Evolutionary conservation across 92 coral and sea anemone species (phyloP), one percentile per base, ranked within the genome.

Genomic region (Chrysogorgia sp.): DNA sequence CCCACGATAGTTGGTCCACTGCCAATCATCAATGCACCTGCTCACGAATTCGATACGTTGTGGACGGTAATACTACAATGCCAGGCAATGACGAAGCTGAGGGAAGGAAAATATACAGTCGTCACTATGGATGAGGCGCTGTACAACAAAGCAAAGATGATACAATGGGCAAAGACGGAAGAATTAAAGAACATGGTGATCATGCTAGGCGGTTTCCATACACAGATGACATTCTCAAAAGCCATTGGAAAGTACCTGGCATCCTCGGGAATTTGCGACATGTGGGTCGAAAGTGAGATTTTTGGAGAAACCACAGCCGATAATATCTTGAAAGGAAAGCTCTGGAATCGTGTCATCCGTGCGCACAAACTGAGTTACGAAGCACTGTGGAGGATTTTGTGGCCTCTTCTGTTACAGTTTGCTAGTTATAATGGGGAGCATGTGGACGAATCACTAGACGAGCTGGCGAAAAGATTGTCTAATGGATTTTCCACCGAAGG

Each of bases 321-420:
- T 0, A 89, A 89, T 81, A 67, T 89, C 24, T 71, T 89, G 13
- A 86, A 69, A 89, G 93, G 88, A 80, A 89, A 89, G 82, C 61
- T 74, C 34, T 86, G 90, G 93, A 89, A 89, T 49, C 84, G 90
- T 19, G 93, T 86, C 30, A 63, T 83, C 13, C 28, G 87, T 45
- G 87, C 87, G 25, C 83, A 76, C 83, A 83, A 83, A 45, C 64
- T 83, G 37, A 83, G 60, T 12, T 83, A 83, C 52, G 87, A 77
- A 50, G 87, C 87, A 31, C 79, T 77, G 17, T 84, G 84, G 88
- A 35, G 77, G 20, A 56, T 80, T 7, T 56, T 80, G 25, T 81
- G 79, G 85, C 90, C 87, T 8, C 29, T 83, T 6, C n/a, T 83
- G 7, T 3, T 52, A 28, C 17, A 26, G 50, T 82, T 77, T 77